phyloP scores from a whole-genome alignment of 2,888 invertebrate genomes.

The Resseliella maxima region DNA sequence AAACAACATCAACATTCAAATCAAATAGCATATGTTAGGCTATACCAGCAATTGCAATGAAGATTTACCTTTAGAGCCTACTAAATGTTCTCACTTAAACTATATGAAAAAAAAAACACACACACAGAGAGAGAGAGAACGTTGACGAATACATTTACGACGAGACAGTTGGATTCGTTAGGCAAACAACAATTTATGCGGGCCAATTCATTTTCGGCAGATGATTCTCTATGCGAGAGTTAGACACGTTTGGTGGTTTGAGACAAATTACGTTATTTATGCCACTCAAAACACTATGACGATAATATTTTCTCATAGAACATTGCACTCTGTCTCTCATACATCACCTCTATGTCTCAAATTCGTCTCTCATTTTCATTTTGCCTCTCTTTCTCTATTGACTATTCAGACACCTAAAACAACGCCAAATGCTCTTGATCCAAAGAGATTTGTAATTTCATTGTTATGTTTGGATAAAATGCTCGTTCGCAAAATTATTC shows the following conservation, averaged over 20 bases:
- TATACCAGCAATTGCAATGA: background rate
- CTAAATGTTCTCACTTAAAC: background rate
- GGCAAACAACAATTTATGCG: constrained; percentile 44
- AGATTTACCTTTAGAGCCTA: background rate
- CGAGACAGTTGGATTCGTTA: background rate
- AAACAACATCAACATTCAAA: background rate
- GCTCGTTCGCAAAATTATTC: no score
- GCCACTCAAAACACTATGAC: background rate
- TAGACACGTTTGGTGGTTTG: constrained; percentile 21
- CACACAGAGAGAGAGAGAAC: background rate
- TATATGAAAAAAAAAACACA: no score
- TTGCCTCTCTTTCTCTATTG: no score
- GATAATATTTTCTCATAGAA: constrained; percentile 29
- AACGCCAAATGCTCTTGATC: no score
- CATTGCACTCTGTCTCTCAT: no score
- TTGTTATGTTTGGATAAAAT: no score
- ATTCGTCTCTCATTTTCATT: no score
- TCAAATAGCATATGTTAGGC: background rate
- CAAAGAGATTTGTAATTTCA: no score
- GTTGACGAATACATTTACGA: constrained; percentile 38
- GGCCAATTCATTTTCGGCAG: constrained; percentile 36
- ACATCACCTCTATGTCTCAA: no score
- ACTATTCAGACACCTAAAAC: no score
- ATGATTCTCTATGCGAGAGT: constrained; percentile 22
- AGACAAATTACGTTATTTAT: background rate